A percentile compares a stretch with the other conserved stretches of the same genome.
Conservation (phyloP, 2,113 vertebrate genomes). For the Hippocampus zosterae region DNA sequence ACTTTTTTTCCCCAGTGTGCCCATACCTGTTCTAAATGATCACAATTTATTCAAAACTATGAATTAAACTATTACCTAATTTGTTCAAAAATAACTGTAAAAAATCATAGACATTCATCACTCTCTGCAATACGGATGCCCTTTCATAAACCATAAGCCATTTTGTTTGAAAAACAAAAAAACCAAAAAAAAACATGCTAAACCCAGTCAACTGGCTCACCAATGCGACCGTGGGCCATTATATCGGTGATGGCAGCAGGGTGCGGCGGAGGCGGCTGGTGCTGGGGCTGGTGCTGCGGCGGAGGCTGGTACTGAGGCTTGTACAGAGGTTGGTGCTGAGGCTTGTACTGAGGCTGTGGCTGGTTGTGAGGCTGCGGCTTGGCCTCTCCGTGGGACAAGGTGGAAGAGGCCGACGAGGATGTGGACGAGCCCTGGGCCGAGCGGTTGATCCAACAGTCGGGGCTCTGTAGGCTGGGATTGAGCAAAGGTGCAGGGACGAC, state of each 20-base stretch:
- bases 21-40: no score
- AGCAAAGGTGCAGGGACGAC: constrained; percentile 66
- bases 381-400: constrained; percentile 92
- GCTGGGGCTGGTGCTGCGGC: constrained; percentile 47
- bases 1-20: no score
- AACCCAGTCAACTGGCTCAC: constrained; percentile 63
- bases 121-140: no score
- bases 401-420: constrained; percentile 97
- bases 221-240: constrained; percentile 76
- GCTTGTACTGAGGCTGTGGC: constrained; percentile 56
- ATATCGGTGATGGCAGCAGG: constrained; percentile 44
- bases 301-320: constrained; percentile 59
- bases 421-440: constrained; percentile 97
- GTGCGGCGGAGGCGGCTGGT: constrained; percentile 34
- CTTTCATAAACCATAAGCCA: no score
- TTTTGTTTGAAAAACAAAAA: background rate
- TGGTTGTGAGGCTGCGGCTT: constrained; percentile 71
- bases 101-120: no score
- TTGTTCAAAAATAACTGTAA: no score
- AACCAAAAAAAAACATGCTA: no score
- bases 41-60: no score
- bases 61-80: no score
- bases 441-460: constrained; percentile 93
- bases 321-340: constrained; percentile 53
- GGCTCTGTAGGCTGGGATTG: constrained; percentile 87